phyloP scores from a whole-genome alignment of 1,140 invertebrate genomes.

The Agrypnia vestita region DNA sequence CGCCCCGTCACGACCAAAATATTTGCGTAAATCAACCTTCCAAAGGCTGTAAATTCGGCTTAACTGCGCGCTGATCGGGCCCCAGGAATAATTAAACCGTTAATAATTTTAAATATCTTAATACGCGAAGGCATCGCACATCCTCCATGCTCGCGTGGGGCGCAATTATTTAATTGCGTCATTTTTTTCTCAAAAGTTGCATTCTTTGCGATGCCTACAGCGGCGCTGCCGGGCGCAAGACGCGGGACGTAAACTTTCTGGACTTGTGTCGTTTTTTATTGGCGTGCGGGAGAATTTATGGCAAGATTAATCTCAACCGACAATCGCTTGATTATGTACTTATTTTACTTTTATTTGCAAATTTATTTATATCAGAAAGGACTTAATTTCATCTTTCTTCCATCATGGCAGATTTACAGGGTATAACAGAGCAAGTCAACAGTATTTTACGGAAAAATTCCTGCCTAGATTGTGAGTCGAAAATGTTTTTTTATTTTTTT shows the following conservation, averaged over 20 bases:
- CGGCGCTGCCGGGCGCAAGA: not conserved
- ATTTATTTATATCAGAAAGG: not conserved
- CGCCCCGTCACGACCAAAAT: too few species aligned
- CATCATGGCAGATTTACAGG: too few species aligned
- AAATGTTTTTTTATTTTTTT: too few species aligned
- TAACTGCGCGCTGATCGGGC: constrained; percentile 9
- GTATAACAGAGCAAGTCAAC: too few species aligned
- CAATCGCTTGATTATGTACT: constrained; percentile 5
- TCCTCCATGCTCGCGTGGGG: constrained; percentile 11
- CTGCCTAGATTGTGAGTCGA: too few species aligned
- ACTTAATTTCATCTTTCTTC: too few species aligned
- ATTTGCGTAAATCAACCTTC: not conserved
- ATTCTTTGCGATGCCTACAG: constrained; percentile 3
- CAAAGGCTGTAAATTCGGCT: constrained; percentile 5
- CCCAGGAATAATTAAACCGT: not conserved
- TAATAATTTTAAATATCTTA: constrained; percentile 24
- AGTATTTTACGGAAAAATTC: too few species aligned
- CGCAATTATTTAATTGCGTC: constrained; percentile 5
- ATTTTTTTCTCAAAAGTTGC: not conserved
- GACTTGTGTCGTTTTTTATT: not conserved
- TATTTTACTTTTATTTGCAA: constrained; percentile 6
- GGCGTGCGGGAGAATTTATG: constrained; percentile 6
- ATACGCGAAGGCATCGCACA: not conserved
- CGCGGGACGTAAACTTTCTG: constrained; percentile 2
- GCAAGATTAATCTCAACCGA: constrained; percentile 13